Conservation (phyloP, 2,797 vertebrate genomes). For the Melanotaenia boesemani region DNA sequence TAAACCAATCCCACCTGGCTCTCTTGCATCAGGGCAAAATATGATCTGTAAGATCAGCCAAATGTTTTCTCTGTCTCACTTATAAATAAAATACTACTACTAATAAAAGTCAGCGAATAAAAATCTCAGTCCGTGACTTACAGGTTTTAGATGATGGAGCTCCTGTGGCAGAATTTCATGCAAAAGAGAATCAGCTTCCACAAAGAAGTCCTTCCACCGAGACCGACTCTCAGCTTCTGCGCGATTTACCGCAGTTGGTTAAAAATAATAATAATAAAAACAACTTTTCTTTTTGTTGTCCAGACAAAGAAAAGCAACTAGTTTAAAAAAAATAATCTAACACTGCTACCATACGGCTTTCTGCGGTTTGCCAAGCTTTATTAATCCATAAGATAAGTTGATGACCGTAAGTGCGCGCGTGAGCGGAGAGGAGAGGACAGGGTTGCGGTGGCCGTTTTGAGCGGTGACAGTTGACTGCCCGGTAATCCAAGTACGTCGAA, state of each 20-base stretch:
- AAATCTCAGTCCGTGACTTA: constrained; percentile 43
- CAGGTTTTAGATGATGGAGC: constrained; percentile 37
- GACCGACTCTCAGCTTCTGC: constrained; percentile 65
- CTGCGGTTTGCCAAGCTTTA: constrained; percentile 29
- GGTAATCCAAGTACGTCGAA: constrained; percentile 79
- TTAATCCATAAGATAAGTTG: constrained; percentile 20
- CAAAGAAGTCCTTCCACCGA: constrained; percentile 44
- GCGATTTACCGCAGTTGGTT: constrained; percentile 61
- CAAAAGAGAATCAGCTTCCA: constrained; percentile 27
- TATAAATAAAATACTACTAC: not conserved
- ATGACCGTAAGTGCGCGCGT: constrained; percentile 35
- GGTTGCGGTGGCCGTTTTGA: constrained; percentile 44
- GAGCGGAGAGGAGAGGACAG: constrained; percentile 15
- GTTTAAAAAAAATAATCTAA: constrained; percentile 26
- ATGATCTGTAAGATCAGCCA: not conserved
- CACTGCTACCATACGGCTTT: constrained; percentile 17
- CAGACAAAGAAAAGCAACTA: constrained; percentile 47
- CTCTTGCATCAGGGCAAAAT: constrained; percentile 10
- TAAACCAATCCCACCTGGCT: constrained; percentile 15
- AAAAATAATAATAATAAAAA: constrained; percentile 12
- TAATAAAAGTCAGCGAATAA: constrained; percentile 21
- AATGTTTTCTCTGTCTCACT: not conserved
- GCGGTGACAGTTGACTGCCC: constrained; percentile 72
- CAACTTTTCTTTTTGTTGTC: constrained; percentile 41
- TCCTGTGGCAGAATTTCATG: constrained; percentile 25